A percentile compares a stretch with the other conserved stretches of the same genome.
phyloP scores from a whole-genome alignment of 2,888 invertebrate species.

The Brenthis daphne region DNA sequence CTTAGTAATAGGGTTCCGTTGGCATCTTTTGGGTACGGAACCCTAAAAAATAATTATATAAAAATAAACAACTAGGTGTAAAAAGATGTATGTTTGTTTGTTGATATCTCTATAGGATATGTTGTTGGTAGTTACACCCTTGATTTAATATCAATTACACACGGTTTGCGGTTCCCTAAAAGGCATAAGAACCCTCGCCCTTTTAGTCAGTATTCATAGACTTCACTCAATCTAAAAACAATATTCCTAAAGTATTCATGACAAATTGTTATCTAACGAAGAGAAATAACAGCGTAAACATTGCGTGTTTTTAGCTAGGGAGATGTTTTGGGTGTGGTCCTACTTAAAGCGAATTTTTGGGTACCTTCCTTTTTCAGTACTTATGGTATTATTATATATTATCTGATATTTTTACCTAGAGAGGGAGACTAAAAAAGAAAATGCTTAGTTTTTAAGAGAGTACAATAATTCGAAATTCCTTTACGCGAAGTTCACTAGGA shows the following conservation, averaged over 20 bases:
- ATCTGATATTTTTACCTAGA: no score
- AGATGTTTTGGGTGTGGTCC: constrained; percentile 44
- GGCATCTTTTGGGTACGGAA: no score
- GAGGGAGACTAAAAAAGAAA: neutral
- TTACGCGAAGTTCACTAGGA: no score
- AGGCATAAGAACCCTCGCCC: constrained; percentile 44
- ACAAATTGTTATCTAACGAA: constrained; percentile 80
- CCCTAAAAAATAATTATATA: no score
- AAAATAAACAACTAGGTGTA: no score
- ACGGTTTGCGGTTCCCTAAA: neutral
- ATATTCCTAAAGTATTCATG: constrained; percentile 81
- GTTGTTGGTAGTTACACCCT: neutral
- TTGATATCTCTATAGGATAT: no score
- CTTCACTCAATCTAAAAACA: constrained; percentile 79
- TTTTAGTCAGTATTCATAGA: constrained; percentile 44
- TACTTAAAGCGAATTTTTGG: constrained; percentile 45
- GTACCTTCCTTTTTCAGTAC: no score
- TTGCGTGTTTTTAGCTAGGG: constrained; percentile 70
- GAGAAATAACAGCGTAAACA: constrained; percentile 79
- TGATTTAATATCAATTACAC: constrained; percentile 2
- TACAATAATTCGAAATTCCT: no score
- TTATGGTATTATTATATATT: no score
- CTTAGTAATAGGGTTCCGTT: no score
- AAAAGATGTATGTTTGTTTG: no score
- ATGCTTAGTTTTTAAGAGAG: no score